Conservation (phyloP, 2,888 invertebrate species). For the Schizaphis graminum region DNA sequence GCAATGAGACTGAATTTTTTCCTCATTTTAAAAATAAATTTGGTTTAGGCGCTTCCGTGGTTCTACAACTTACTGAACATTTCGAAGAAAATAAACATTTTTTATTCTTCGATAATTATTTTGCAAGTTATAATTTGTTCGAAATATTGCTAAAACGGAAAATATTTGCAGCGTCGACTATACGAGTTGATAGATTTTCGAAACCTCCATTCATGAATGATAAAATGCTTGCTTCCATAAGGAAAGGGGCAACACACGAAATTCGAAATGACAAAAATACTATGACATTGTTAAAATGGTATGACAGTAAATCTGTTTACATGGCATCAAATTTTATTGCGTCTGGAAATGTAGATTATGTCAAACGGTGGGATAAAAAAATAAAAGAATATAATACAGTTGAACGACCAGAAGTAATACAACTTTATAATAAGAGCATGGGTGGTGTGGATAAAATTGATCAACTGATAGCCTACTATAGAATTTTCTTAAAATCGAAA, state of each 20-base stretch:
- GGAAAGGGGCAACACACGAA: constrained; percentile 32
- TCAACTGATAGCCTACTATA: neutral
- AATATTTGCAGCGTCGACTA: constrained; percentile 60
- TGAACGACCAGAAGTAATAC: constrained; percentile 49
- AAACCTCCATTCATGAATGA: constrained; percentile 38
- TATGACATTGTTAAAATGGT: constrained; percentile 65
- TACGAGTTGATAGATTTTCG: constrained; percentile 59
- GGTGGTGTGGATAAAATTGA: constrained; percentile 50
- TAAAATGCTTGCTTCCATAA: constrained; percentile 54
- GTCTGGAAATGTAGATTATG: constrained; percentile 49
- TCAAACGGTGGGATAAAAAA: constrained; percentile 65
- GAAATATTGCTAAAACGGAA: constrained; percentile 36
- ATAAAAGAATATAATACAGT: constrained; percentile 53
- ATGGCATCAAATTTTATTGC: constrained; percentile 65
- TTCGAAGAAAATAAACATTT: constrained; percentile 42
- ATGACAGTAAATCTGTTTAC: constrained; percentile 63
- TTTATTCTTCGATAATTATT: too few relatives aligned
- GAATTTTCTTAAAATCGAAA: neutral
- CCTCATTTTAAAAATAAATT: constrained; percentile 58
- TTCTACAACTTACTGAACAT: constrained; percentile 66
- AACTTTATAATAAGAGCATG: constrained; percentile 55
- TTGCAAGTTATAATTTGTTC: constrained; percentile 66
- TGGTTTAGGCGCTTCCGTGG: constrained; percentile 67
- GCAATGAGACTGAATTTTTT: constrained; percentile 68
- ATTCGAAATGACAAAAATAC: constrained; percentile 57